These are phyloP conservation scores for Sebastes elongatus DNA, from an alignment of 2,797 vertebrate species.

Conservation along the genomic window DNA sequence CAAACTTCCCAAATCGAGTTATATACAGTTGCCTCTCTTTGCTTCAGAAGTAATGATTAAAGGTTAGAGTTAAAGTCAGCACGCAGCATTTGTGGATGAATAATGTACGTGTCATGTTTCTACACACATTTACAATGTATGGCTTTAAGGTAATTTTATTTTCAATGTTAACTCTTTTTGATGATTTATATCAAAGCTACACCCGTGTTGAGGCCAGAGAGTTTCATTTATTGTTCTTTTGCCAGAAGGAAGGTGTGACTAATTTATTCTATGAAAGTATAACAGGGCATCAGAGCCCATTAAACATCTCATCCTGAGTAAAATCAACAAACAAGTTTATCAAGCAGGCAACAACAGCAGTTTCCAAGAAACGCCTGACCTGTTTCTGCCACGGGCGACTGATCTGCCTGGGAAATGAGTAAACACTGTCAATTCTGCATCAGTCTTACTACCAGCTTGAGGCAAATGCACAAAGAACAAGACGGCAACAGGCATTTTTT, in stretches of 20 bases:
- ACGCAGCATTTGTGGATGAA: neutral
- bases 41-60: neutral
- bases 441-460: neutral
- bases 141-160: neutral
- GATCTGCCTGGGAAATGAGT: constrained; percentile 28
- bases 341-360: constrained; percentile 28
- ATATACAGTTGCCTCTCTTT: neutral
- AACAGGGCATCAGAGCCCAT: constrained; percentile 10
- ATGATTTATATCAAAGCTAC: neutral
- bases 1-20: neutral
- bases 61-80: neutral
- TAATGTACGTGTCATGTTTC: neutral
- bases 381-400: constrained; percentile 19
- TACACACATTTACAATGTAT: neutral
- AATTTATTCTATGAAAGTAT: constrained; percentile 18
- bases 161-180: neutral
- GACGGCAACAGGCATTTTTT: neutral
- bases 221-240: constrained; percentile 5
- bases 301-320: constrained; percentile 26
- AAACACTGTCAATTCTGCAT: constrained; percentile 32
- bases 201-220: neutral
- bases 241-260: neutral
- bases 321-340: constrained; percentile 61
- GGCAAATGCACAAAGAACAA: constrained; percentile 2
- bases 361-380: constrained; percentile 31